phyloP scores from a whole-genome alignment of 1,140 invertebrate species.

The Harpegnathos saltator region DNA sequence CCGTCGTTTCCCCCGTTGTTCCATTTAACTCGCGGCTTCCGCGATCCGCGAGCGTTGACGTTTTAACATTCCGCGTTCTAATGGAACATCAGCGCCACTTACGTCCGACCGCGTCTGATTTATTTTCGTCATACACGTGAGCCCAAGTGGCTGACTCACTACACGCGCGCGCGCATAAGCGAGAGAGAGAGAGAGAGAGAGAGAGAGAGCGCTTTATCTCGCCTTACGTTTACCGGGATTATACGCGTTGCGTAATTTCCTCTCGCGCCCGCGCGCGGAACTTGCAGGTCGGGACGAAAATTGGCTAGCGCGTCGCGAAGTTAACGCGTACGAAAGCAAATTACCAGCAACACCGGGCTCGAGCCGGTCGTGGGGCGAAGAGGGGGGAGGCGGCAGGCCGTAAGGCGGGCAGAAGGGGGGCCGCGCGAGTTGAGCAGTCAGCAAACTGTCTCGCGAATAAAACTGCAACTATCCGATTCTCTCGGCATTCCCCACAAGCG shows the following conservation, averaged over 20 bases:
- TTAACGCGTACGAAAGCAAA: conserved; percentile 14
- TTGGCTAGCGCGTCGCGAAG: conserved; percentile 9
- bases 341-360: no score
- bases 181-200: no score
- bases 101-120: no score
- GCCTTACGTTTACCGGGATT: not conserved
- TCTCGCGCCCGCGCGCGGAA: not conserved
- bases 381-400: not conserved
- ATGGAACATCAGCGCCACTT: no score
- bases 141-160: no score
- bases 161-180: no score
- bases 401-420: not conserved
- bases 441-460: conserved; percentile 41
- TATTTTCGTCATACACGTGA: no score
- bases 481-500: conserved; percentile 6
- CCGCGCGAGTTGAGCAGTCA: conserved; percentile 52
- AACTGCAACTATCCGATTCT: conserved; percentile 46
- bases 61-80: no score
- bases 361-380: no score
- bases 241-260: not conserved
- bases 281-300: conserved; percentile 37
- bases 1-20: conserved; percentile 12
- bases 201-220: no score
- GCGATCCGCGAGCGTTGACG: no score
- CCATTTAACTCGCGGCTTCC: not conserved